Evolutionary conservation across 2,113 vertebrate genomes (phyloP).

Genomic region (Podarcis raffonei): DNA sequence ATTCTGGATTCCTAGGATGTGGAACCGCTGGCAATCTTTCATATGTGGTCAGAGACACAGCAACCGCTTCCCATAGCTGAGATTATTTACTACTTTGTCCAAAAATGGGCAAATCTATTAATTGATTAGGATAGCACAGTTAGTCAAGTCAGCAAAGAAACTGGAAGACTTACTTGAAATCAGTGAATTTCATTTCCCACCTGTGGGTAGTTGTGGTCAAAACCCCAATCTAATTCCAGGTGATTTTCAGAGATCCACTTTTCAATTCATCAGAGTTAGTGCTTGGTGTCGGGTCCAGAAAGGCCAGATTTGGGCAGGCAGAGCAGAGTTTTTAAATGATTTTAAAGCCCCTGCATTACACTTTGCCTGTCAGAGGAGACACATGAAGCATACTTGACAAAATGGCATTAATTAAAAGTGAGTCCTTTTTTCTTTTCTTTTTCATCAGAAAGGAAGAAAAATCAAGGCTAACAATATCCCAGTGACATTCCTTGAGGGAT

Average conservation of each 20-base stretch:
- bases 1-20: background rate
- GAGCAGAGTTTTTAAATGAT: constrained; percentile 30
- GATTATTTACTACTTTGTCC: background rate
- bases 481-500: constrained; percentile 25
- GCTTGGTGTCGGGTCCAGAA: fast-evolving
- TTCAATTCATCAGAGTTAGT: fast-evolving
- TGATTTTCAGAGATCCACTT: background rate
- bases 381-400: constrained; percentile 31
- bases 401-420: constrained; percentile 56
- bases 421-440: constrained; percentile 13
- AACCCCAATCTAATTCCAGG: background rate
- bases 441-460: constrained; percentile 51
- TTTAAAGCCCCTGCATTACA: background rate
- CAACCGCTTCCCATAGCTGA: background rate
- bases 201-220: background rate
- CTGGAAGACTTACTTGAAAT: background rate
- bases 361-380: background rate
- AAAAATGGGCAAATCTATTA: background rate
- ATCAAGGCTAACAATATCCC: constrained; percentile 55
- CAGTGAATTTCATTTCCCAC: background rate
- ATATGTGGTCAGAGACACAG: background rate
- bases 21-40: background rate
- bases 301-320: background rate
- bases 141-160: background rate
- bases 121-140: background rate